phyloP scores from a whole-genome alignment of 2,888 invertebrate genomes.

The Phorcus lineatus region DNA sequence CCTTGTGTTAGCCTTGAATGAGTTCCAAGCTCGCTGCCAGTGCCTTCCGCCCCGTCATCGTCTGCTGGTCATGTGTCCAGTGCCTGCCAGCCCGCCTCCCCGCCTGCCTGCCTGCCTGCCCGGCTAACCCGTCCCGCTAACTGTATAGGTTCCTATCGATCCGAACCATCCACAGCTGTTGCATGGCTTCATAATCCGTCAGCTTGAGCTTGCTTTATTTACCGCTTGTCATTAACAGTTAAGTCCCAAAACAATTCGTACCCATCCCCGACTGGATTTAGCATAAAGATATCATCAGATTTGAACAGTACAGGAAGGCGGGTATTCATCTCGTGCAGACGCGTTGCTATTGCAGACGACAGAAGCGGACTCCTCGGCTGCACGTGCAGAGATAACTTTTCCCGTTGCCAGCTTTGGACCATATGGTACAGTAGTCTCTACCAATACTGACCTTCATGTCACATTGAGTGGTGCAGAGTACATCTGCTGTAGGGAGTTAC shows the following conservation, averaged over 20 bases:
- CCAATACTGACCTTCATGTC: neutral
- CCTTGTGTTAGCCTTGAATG: no score
- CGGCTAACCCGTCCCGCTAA: neutral
- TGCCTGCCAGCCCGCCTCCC: neutral
- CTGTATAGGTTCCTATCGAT: neutral
- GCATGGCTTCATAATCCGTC: constrained; percentile 7
- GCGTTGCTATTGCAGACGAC: neutral
- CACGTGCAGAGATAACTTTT: no score
- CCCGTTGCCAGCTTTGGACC: neutral
- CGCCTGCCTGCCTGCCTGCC: neutral
- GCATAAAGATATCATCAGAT: neutral
- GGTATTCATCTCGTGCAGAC: neutral
- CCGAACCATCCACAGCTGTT: neutral
- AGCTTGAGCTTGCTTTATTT: constrained; percentile 8
- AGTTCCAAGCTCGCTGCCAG: no score
- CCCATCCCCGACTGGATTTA: no score
- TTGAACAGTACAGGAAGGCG: neutral
- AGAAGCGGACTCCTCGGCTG: neutral
- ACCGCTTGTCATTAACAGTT: neutral
- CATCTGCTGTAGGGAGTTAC: no score
- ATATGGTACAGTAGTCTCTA: neutral
- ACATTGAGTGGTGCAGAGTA: no score
- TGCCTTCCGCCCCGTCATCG: no score
- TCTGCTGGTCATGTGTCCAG: neutral
- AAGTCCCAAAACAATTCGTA: neutral